These are phyloP conservation scores for Furcifer pardalis DNA, from an alignment of 2,797 vertebrate species.

Conservation along the genomic window DNA sequence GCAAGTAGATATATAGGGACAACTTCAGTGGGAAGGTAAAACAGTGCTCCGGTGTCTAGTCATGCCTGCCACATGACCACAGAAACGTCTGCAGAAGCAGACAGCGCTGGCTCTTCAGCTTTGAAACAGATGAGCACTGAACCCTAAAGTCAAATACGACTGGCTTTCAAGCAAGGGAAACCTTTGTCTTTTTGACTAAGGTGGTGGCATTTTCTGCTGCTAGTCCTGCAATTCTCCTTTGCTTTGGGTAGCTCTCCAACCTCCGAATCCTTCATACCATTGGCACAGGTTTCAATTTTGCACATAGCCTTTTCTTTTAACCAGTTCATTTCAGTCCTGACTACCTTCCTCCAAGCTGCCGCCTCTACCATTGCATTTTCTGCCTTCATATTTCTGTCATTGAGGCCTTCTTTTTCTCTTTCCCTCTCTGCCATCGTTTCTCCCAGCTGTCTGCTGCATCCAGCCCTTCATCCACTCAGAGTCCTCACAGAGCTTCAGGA, in stretches of 20 bases:
- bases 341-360: slow-evolving; percentile 62
- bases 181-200: no score
- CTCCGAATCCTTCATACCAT: slow-evolving; percentile 62
- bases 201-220: not conserved
- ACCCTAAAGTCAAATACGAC: no score
- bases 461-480: slow-evolving; percentile 99
- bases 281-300: slow-evolving; percentile 61
- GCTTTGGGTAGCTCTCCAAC: not conserved
- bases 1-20: no score
- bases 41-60: no score
- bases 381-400: slow-evolving; percentile 82
- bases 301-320: slow-evolving; percentile 62
- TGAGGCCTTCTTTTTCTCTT: slow-evolving; percentile 85
- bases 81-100: no score
- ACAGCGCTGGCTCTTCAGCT: no score
- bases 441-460: slow-evolving; percentile 98
- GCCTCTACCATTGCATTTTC: slow-evolving; percentile 77
- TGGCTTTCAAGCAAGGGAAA: no score
- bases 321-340: slow-evolving; percentile 60
- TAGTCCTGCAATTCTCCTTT: not conserved
- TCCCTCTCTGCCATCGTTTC: slow-evolving; percentile 86
- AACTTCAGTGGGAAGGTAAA: no score
- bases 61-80: no score
- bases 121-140: no score
- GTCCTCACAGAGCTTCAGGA: slow-evolving; percentile 98